A percentile compares a stretch with the other conserved stretches of the same genome.
Evolutionary conservation across 2,888 invertebrate genomes (phyloP).

Genomic region (Saturnia japonica): DNA sequence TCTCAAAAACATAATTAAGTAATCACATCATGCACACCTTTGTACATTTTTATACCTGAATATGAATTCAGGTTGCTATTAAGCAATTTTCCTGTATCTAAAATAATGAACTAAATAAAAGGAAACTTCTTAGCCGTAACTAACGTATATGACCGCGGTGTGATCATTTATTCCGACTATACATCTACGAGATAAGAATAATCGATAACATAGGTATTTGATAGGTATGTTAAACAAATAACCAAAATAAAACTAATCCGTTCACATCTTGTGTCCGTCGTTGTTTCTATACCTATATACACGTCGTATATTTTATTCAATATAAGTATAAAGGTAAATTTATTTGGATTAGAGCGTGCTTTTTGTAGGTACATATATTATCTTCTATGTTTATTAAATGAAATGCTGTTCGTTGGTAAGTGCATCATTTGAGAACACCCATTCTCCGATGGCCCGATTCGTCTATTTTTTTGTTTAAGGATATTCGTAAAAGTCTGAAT

Average conservation of each 20-base stretch:
- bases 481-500: too few relatives aligned
- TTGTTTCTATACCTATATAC: not conserved
- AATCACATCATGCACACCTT: not conserved
- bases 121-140: not conserved
- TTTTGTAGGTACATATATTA: not conserved
- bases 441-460: too few relatives aligned
- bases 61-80: not conserved
- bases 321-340: not conserved
- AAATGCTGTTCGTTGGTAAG: too few relatives aligned
- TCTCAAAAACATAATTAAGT: not conserved
- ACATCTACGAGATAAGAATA: not conserved
- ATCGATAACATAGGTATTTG: not conserved
- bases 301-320: not conserved
- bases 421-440: too few relatives aligned
- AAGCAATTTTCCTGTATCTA: not conserved
- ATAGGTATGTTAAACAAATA: conserved; percentile 8
- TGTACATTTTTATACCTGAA: not conserved
- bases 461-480: too few relatives aligned
- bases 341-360: not conserved
- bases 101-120: not conserved
- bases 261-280: not conserved
- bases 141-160: not conserved
- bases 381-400: too few relatives aligned
- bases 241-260: not conserved
- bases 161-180: not conserved